Evolutionary conservation across 2,888 invertebrate genomes (phyloP).

Genomic region (Pristionchus fissidentatus): DNA sequence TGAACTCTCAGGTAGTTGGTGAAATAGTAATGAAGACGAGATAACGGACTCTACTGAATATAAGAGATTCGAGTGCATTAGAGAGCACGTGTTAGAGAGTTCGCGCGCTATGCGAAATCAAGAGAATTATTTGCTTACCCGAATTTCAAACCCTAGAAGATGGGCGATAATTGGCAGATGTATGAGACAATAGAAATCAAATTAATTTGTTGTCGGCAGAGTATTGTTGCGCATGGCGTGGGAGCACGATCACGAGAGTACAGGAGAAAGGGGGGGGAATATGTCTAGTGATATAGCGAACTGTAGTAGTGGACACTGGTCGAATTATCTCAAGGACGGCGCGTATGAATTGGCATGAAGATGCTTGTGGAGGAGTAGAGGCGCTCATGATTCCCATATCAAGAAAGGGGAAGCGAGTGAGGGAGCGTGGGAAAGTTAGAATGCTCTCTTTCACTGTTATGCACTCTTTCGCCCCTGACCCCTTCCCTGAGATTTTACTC

Average conservation of each 20-base stretch:
- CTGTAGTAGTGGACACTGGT: conserved; percentile 3
- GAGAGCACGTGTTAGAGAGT: no score
- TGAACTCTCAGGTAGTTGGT: no score
- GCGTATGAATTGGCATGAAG: conserved; percentile 7
- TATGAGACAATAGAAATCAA: background rate
- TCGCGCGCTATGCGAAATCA: no score
- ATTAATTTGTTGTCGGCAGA: background rate
- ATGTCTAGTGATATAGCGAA: background rate
- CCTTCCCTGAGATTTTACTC: no score
- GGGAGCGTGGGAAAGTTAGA: no score
- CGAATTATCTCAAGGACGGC: conserved; percentile 35
- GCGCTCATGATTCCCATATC: background rate
- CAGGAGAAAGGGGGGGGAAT: background rate
- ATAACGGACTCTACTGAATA: no score
- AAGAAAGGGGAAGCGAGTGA: background rate
- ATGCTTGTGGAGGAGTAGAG: background rate
- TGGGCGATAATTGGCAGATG: background rate
- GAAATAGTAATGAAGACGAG: no score
- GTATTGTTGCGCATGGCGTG: no score
- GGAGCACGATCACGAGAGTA: background rate
- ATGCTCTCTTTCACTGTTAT: no score
- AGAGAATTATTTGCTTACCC: background rate
- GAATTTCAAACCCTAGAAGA: background rate
- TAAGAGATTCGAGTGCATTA: no score
- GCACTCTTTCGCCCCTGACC: no score